Percentiles rank a stretch among this genome's conserved stretches.
Conservation (phyloP, 2,797 vertebrate species). For the Propithecus perrieri region DNA sequence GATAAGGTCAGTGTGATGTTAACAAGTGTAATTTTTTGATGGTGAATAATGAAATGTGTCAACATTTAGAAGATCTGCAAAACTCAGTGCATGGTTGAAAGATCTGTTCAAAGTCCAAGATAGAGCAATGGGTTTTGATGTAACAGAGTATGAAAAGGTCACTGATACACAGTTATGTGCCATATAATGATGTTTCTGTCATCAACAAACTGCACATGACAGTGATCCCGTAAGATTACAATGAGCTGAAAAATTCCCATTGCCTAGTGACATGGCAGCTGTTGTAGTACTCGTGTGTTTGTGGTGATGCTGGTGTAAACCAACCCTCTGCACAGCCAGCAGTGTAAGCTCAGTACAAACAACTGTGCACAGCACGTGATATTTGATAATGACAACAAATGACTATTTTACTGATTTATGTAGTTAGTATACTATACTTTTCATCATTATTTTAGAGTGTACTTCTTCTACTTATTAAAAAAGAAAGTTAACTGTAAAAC, state of each 20-base stretch:
- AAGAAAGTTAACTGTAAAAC: not conserved
- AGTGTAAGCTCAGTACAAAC: not conserved
- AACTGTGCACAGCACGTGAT: not conserved
- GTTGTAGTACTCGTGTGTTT: not conserved
- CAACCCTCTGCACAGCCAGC: rapidly evolving
- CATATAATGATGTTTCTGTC: not conserved
- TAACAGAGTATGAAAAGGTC: no score
- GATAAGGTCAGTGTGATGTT: not conserved
- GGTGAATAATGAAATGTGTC: no score
- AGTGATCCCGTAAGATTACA: not conserved
- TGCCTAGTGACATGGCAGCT: not conserved
- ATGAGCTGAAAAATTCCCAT: not conserved
- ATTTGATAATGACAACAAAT: not conserved
- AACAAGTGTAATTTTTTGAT: not conserved
- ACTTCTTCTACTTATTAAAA: not conserved
- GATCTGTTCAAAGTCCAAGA: not conserved
- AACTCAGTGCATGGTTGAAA: no score
- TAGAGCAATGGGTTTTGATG: not conserved
- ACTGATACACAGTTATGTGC: not conserved
- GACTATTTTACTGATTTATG: no score
- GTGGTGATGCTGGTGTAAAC: not conserved
- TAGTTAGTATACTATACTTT: not conserved
- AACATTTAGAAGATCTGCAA: not conserved
- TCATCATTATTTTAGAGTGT: not conserved
- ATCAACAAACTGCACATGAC: not conserved